phyloP scores from a whole-genome alignment of 2,113 vertebrate species.

The Osmerus mordax region DNA sequence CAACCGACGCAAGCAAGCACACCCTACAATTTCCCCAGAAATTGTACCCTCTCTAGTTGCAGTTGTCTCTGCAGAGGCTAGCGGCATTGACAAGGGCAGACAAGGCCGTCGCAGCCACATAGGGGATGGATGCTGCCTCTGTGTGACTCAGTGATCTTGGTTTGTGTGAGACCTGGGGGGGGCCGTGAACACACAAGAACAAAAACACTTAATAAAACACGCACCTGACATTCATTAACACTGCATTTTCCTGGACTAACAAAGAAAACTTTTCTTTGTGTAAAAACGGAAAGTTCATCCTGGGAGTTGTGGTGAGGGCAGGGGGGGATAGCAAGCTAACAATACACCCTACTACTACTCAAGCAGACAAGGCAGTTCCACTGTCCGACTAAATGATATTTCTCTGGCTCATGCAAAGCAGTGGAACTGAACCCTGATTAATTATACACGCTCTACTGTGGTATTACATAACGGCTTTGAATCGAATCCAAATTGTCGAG shows the following conservation, averaged over 20 bases:
- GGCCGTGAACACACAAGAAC: slow-evolving; percentile 3
- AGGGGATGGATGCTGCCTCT: slow-evolving; percentile 88
- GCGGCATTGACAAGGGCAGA: slow-evolving; percentile 83
- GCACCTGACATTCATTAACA: too few species aligned
- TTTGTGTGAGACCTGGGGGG: slow-evolving; percentile 81
- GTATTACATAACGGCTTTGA: background rate
- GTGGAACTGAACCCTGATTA: slow-evolving; percentile 37
- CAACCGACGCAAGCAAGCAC: too few species aligned
- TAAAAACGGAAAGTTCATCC: too few species aligned
- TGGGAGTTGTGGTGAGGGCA: too few species aligned
- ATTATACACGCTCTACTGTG: background rate
- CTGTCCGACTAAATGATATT: slow-evolving; percentile 36
- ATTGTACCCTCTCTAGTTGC: too few species aligned
- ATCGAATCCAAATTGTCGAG: too few species aligned
- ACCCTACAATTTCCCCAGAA: too few species aligned
- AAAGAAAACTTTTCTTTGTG: too few species aligned
- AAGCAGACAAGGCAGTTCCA: slow-evolving; percentile 34
- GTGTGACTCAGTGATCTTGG: slow-evolving; percentile 81
- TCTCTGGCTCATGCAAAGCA: slow-evolving; percentile 19
- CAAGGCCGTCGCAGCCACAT: slow-evolving; percentile 83
- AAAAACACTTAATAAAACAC: background rate
- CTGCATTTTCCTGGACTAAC: too few species aligned
- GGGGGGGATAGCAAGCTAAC: slow-evolving; percentile 22
- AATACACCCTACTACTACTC: slow-evolving; percentile 8
- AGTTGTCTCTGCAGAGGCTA: slow-evolving; percentile 80